Base-by-base conservation (phyloP, 2,797 vertebrate species). In the Pseudochromis fuscus region DNA sequence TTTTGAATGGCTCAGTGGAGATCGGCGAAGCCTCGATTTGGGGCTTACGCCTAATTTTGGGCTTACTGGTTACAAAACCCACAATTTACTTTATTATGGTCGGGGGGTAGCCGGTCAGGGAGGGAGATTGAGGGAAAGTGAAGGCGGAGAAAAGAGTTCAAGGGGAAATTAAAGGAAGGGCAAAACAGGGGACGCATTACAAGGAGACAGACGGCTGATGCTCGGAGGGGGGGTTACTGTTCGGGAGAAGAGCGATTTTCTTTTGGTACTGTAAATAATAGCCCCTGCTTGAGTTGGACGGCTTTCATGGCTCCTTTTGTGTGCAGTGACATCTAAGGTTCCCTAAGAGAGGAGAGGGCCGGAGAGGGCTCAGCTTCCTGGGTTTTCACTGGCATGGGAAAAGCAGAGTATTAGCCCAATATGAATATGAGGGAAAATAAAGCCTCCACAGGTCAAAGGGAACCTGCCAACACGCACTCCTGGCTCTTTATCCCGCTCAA, bases 231-330 rank as follows among this genome's bases (percentile, higher is more conserved):
- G 56, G 42, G 56, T 51, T 48, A 59, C 59, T 71, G 35, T 86
- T 86, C 2, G 67, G 56, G 72, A 79, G 79, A 74, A 60, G 52
- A 88, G 83, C 52, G 71, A 80, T 89, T 90, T 90, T 91, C 87
- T 89, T 91, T 91, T 89, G 89, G 85, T 91, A 91, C 87, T 90
- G 88, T 93, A 92, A 91, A 93, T 92, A 94, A 93, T 92, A 90
- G 91, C 79, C 89, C 84, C 90, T 87, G 88, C 92, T 92, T 92
- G 89, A 91, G 89, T 91, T 93, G 92, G 92, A 92, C 69, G 72
- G 86, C 86, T 88, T 92, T 94, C 89, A 92, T 68, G 68, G 88
- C 75, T 85, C 68, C 89, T 90, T 92, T 94, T 93, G 92, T 93
- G 81, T 56, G 59, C 59, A 25, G 78, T 93, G 90, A 92, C 90